Base-by-base conservation (phyloP, 2,888 invertebrate genomes). In the Papilio demoleus region DNA sequence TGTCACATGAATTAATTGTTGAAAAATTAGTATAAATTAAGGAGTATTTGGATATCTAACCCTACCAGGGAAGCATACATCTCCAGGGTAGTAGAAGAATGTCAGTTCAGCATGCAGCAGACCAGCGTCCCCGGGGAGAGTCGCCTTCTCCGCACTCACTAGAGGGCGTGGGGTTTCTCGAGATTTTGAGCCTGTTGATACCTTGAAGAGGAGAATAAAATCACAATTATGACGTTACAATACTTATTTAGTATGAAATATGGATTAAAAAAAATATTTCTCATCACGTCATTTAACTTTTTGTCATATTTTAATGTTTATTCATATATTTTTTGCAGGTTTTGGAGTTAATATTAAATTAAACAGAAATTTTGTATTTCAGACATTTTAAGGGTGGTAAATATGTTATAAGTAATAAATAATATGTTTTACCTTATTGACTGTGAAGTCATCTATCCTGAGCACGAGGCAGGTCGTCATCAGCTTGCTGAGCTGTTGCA, bases 71-170 rank as follows among this genome's bases (percentile, higher is more conserved):
- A 97, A 97, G 78, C 96, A 95, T 68, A 96, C 94, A 80, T 97
- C 97, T 56, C 97, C 97, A 0, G 99, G 98, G 83, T 99, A 99
- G 84, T 99, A 99, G 88, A 98, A 99, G 84, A 97, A 97, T 0
- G 98, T 98, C 75, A 98, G 96, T 84, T 99, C 99, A 0, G 98
- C 96, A 87, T 99, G 99, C n/a, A 99, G 83, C 34, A 98, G 95
- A 19, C 97, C 97, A 76, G 97, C 96, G 82, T 98, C 98, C 11
- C 96, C 96, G 0, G 99, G 99, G 73, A 99, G 93, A 34, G 96
- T 95, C 76, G 97, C 96, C 72, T 96, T 95, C 80, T 96, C 96
- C 58, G 97, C 97, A 94, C 86, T 84, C 67, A 93, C 84, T 0
- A 92, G 77, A 0, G 92, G 86, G 1, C 87, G 82, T 0, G 86